Evolutionary conservation across 2,797 vertebrate species (phyloP).

Genomic region (Acrossocheilus fasciatus): DNA sequence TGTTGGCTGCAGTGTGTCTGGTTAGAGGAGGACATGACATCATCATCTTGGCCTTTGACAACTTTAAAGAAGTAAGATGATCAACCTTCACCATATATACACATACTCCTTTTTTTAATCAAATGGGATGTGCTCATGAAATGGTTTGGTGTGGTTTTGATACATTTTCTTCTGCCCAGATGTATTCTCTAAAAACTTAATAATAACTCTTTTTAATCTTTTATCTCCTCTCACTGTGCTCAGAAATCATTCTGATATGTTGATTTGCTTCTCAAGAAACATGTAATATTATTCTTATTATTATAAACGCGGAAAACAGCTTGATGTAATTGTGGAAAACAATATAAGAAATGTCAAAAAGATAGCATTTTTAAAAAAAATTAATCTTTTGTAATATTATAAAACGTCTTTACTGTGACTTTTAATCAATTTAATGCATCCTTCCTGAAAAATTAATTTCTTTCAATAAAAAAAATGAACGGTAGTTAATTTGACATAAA

Average conservation of each 20-base stretch:
- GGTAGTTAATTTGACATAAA: background rate
- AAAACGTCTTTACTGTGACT: background rate
- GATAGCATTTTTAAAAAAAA: background rate
- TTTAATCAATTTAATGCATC: too few species aligned
- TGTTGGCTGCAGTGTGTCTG: constrained; percentile 93
- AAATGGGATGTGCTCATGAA: background rate
- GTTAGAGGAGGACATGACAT: constrained; percentile 95
- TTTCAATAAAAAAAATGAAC: too few species aligned
- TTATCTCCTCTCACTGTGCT: background rate
- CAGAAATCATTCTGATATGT: background rate
- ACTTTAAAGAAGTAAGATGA: constrained; percentile 90
- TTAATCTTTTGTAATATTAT: too few species aligned
- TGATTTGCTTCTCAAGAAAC: background rate
- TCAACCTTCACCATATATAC: background rate
- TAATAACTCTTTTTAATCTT: background rate
- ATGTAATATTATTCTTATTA: background rate
- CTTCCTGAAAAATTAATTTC: too few species aligned
- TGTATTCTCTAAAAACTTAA: background rate
- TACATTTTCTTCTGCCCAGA: background rate
- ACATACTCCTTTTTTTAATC: background rate
- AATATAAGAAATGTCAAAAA: background rate
- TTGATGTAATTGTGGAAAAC: background rate
- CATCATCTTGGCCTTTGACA: constrained; percentile 94
- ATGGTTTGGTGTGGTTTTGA: background rate
- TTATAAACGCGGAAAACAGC: background rate